Evolutionary conservation across 2,888 invertebrate genomes (phyloP), one percentile per base, ranked within the genome.

Genomic region (Nasonia oneida): DNA sequence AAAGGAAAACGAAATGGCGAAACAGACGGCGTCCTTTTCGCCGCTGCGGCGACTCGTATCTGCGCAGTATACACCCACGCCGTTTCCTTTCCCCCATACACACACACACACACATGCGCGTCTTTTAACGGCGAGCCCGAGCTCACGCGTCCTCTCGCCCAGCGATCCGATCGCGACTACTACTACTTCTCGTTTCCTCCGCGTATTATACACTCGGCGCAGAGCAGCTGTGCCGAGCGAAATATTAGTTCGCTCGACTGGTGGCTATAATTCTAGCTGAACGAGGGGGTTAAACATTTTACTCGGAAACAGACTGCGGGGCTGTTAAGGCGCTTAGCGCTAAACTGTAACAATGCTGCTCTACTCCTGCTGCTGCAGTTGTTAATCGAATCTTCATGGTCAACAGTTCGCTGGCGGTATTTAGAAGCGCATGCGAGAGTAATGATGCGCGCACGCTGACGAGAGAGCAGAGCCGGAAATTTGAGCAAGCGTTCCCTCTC

Each of bases 1-100:
- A 87, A 87, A 88, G 86, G 88, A 81, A 84, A 85, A 83, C 80
- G 85, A 85, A 87, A 81, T 71, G 83, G 78, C 82, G 88, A 87
- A 87, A 77, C 75, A 67, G 81, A 18, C 0, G 14, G 37, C 37
- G 57, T 61, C 57, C 57, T 23, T n/a, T 53, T 50, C 57, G n/a
- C 29, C 57, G 50, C 3, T 64, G 29, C 37, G 57, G 23, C 37
- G 50, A 76, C 74, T 67, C 74, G 6, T 29, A n/a, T 75, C 67
- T 15, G 23, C 39, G 47, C 47, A 12, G 47, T 67, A 61, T 81
- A 37, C 81, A 73, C 71, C 61, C 73, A 61, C 82, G 75, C 64
- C 67, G 67, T 33, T 29, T 67, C 67, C 29, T 67, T 67, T 33
- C 33, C 33, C 33, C 23, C 18, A 61, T 4, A 29, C 53, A 53